Base-by-base conservation (phyloP, 2,888 invertebrate species). In the Nebria brevicollis region DNA sequence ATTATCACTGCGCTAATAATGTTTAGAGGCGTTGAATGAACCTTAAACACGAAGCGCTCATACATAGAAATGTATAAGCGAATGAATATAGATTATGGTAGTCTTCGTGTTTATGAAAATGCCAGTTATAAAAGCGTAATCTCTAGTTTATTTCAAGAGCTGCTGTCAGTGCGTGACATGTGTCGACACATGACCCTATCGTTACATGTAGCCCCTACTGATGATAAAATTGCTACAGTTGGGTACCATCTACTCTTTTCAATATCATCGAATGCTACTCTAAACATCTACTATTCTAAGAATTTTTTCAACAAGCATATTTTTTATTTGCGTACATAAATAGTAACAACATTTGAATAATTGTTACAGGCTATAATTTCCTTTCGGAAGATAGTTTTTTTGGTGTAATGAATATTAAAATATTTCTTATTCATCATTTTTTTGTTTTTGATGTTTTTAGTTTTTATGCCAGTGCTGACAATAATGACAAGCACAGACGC, bases 81-180 rank as follows among this genome's bases (percentile, higher is more conserved):
- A 20, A 66, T 66, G 34, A 2, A 34, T 34, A 34, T 34, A 34
- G 34, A 34, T 34, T 34, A 34, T 34, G 34, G 34, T 34, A 66
- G 72, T 43, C 42, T 65, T 42, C 26, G 73, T 79, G 79, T 82
- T 77, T 82, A 82, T 77, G 54, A 82, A 82, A 82, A 11, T 82
- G 73, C 73, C 82, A 82, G 77, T 82, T 76, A 72, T 66, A 72
- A 42, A 66, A 34, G 74, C 66, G 73, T 82, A 82, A 82, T 77
- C 79, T 79, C 66, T 77, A 74, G 82, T 79, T 82, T 82, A 84
- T 86, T 86, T 85, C 77, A 81, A 81, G 81, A 75, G 77, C 42
- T 81, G 81, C 81, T 77, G 81, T 81, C 81, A 81, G 81, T 75
- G 54, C 42, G 42, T 81, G 81, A 81, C 81, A 81, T 81, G 81